These are phyloP conservation scores for Dallia pectoralis DNA, from an alignment of 2,797 vertebrate species.

Conservation along the genomic window DNA sequence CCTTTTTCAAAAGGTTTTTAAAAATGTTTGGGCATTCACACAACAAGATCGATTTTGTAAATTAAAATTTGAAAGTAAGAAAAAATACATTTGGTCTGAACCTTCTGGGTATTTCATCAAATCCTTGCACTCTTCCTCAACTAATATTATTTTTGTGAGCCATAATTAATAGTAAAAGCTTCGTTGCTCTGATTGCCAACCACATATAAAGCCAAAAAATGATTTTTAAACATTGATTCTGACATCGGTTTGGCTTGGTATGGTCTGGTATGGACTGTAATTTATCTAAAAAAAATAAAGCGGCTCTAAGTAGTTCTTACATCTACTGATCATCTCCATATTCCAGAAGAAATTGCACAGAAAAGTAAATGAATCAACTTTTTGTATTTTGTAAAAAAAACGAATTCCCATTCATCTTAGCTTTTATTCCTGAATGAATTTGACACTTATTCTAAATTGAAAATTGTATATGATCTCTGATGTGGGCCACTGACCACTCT, in stretches of 20 bases:
- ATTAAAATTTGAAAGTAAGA: background rate
- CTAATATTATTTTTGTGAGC: background rate
- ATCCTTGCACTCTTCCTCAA: background rate
- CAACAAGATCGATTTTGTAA: background rate
- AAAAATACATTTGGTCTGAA: background rate
- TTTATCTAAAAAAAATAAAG: background rate
- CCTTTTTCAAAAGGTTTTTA: background rate
- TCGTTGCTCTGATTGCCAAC: background rate
- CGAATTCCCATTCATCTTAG: background rate
- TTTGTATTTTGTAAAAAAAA: background rate
- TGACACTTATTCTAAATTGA: background rate
- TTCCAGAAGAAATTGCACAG: background rate
- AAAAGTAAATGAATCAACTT: background rate
- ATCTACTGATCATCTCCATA: background rate
- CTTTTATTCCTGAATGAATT: background rate
- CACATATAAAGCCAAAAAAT: background rate
- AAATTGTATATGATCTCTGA: background rate
- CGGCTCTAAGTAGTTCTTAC: background rate
- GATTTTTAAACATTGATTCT: background rate
- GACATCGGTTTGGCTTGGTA: too few species aligned
- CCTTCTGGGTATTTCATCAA: background rate
- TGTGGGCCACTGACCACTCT: background rate
- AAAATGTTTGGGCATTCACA: background rate
- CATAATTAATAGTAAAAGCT: background rate
- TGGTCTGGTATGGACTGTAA: background rate